phyloP scores from a whole-genome alignment of 2,797 vertebrate species.

The Gastrophryne carolinensis region DNA sequence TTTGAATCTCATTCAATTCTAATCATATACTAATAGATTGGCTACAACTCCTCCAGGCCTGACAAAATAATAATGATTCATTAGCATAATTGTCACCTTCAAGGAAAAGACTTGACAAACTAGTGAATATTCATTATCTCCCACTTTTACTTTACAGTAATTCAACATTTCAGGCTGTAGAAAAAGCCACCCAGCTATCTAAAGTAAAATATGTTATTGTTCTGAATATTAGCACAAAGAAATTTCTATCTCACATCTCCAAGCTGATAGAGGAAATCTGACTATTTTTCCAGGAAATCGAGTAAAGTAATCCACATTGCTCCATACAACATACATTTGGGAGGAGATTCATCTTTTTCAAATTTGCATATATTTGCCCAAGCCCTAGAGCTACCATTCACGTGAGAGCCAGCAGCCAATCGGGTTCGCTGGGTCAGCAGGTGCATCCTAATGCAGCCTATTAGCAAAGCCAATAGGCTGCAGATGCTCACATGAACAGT shows the following conservation, averaged over 20 bases:
- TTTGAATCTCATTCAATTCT: constrained; percentile 35
- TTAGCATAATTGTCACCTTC: constrained; percentile 50
- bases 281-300: not conserved
- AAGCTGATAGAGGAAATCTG: not conserved
- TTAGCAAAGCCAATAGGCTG: too few relatives aligned
- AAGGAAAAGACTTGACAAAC: constrained; percentile 49
- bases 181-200: constrained; percentile 6
- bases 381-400: too few relatives aligned
- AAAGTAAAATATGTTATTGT: not conserved
- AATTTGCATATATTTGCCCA: too few relatives aligned
- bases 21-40: constrained; percentile 50
- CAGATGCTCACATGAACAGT: too few relatives aligned
- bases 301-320: too few relatives aligned
- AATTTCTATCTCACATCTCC: not conserved
- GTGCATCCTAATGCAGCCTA: too few relatives aligned
- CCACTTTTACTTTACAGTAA: constrained; percentile 38
- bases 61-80: constrained; percentile 48
- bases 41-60: constrained; percentile 43
- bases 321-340: too few relatives aligned
- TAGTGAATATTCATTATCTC: constrained; percentile 43
- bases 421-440: too few relatives aligned
- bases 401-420: too few relatives aligned
- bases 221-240: constrained; percentile 2
- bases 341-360: too few relatives aligned
- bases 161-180: constrained; percentile 19